These are phyloP conservation scores for Apis dorsata DNA, from an alignment of 1,140 invertebrate genomes.

Conservation along the genomic window DNA sequence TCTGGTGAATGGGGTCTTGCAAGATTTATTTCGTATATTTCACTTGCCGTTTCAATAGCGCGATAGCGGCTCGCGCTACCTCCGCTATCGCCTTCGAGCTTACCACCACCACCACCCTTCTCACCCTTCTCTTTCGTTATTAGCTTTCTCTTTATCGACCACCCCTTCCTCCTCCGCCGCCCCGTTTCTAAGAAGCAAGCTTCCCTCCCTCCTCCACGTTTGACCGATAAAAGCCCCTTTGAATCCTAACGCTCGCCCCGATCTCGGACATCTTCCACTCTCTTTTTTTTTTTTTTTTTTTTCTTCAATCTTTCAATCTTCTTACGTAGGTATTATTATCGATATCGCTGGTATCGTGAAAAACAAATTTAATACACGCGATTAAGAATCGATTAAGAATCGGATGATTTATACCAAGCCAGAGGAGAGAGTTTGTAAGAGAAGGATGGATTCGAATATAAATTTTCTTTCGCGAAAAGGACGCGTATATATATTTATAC, in stretches of 20 bases:
- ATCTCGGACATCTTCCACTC: background rate
- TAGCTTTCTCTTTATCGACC: constrained; percentile 49
- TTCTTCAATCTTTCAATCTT: too few relatives aligned
- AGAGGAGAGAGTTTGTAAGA: too few relatives aligned
- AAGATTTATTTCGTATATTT: constrained; percentile 82
- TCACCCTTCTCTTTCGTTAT: constrained; percentile 22
- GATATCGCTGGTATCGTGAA: too few relatives aligned
- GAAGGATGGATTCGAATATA: too few relatives aligned
- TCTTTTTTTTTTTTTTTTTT: background rate
- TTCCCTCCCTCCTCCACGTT: constrained; percentile 22
- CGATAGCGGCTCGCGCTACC: constrained; percentile 69
- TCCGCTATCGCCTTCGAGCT: constrained; percentile 60
- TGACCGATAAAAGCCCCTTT: constrained; percentile 11
- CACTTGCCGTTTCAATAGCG: constrained; percentile 80
- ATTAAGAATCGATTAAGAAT: too few relatives aligned
- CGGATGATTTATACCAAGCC: too few relatives aligned
- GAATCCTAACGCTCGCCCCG: background rate
- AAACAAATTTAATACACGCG: too few relatives aligned
- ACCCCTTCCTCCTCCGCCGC: constrained; percentile 6
- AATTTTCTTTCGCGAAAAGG: too few relatives aligned
- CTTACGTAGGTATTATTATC: too few relatives aligned
- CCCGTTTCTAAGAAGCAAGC: constrained; percentile 46
- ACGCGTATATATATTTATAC: constrained; percentile 63
- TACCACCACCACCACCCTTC: background rate
- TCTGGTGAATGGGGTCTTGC: constrained; percentile 79